Evolutionary conservation across 2,888 invertebrate genomes (phyloP), one percentile per base, ranked within the genome.

Genomic region (Cataglyphis livida): DNA sequence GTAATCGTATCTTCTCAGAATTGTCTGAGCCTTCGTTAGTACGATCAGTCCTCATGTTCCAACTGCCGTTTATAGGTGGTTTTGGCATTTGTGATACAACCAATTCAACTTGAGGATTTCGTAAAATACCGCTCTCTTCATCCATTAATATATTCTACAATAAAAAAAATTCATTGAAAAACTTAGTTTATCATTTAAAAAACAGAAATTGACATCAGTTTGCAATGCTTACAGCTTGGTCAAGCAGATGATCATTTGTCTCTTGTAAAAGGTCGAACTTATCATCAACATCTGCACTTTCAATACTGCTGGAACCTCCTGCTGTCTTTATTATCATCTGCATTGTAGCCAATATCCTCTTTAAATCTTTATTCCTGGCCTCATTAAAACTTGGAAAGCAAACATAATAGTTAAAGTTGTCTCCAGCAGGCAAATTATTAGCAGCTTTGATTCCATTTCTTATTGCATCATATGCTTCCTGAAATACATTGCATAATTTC

Each of bases 231-330:
- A 97, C 97, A 71, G 98, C 96, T 92, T 97, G 96, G 93, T 99
- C 98, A 70, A 98, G 95, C 84, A 98, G 96, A 66, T 96, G 95
- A 95, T 99, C 98, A 95, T 98, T 98, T 18, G 96, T 96, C 91
- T 98, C 98, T 38, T 97, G 95, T 15, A 99, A 93, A 90, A 97
- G 95, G 85, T 98, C 98, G 90, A 97, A 96, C 92, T 96, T 96
- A 87, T 97, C 97, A 71, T 97, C 97, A 1, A 95, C 88, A 82
- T 96, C 96, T 35, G 96, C 94, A 48, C 95, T 95, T 85, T 95
- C 95, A 83, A 97, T 95, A 85, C 96, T 96, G 12, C 95, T 95
- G 68, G 95, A 95, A 18, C 96, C 93, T 48, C 96, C 95, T 85
- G 96, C 95, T 83, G 95, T 94, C 88, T 95, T 94, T 86, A 97